A percentile compares a stretch with the other conserved stretches of the same genome.
phyloP scores from a whole-genome alignment of 2,797 vertebrate genomes.

The Ispidina picta region DNA sequence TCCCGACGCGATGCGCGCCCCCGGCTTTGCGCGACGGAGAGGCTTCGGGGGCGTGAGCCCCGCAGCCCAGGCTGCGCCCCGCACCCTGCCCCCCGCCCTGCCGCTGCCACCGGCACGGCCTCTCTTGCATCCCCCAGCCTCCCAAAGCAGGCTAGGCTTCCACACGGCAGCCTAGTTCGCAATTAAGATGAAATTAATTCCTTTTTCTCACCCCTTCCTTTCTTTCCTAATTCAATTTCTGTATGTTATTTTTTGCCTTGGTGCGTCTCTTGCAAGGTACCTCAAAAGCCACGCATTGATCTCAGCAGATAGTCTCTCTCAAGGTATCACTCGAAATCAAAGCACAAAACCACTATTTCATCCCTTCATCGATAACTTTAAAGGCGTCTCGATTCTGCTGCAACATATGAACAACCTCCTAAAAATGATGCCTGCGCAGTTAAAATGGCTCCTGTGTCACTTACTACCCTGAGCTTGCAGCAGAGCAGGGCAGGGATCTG shows the following conservation, averaged over 20 bases:
- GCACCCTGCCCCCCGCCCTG: not conserved
- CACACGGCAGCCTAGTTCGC: not conserved
- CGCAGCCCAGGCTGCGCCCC: not conserved
- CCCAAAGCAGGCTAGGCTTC: not conserved
- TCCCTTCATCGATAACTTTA: not conserved
- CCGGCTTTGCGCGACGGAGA: not conserved
- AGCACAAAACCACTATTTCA: not conserved
- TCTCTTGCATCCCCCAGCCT: not conserved
- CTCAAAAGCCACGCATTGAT: not conserved
- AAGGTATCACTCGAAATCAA: not conserved
- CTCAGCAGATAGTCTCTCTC: not conserved
- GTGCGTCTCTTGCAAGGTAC: not conserved
- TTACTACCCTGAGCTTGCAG: conserved; percentile 39
- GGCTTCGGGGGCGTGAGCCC: not conserved
- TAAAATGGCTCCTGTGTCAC: conserved; percentile 79
- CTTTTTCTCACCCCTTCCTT: not conserved
- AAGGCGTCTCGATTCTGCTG: not conserved
- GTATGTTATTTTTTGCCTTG: not conserved
- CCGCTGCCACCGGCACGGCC: not conserved
- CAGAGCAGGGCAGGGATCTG: conserved; percentile 20
- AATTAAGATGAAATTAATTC: not conserved
- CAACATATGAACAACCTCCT: conserved; percentile 25
- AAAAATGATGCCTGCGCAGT: conserved; percentile 37
- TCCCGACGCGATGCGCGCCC: not conserved
- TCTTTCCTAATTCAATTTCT: not conserved